Evolutionary conservation across 2,797 vertebrate genomes (phyloP).

Genomic region (Urophycis tenuis): DNA sequence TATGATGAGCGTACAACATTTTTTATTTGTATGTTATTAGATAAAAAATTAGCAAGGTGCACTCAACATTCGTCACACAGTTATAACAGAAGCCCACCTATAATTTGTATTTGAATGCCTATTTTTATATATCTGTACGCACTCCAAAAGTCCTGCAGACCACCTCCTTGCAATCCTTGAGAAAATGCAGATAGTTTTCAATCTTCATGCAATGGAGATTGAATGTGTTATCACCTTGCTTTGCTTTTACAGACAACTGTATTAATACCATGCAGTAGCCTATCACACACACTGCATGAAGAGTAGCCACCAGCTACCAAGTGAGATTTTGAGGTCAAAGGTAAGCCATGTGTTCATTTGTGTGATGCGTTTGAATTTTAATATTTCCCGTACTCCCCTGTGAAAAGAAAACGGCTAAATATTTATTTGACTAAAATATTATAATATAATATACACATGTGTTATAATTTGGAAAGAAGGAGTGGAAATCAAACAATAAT

Average conservation of each 20-base stretch:
- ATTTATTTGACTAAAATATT: background rate
- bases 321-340: background rate
- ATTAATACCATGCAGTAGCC: background rate
- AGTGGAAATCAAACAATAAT: background rate
- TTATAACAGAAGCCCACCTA: too few relatives aligned
- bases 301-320: background rate
- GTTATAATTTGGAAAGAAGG: background rate
- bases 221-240: background rate
- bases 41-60: background rate
- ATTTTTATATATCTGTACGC: background rate
- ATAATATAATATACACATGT: background rate
- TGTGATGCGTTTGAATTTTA: slow-evolving; percentile 31
- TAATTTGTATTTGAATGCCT: background rate
- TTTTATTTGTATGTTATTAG: background rate
- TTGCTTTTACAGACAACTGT: background rate
- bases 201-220: background rate
- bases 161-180: background rate
- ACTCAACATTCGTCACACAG: too few relatives aligned
- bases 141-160: background rate
- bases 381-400: slow-evolving; percentile 5
- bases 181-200: background rate
- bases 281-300: background rate
- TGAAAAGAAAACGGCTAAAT: background rate
- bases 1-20: background rate
- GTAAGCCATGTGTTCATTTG: background rate